Evolutionary conservation across 2,797 vertebrate genomes (phyloP).

Genomic region (Gadopsis marmoratus): DNA sequence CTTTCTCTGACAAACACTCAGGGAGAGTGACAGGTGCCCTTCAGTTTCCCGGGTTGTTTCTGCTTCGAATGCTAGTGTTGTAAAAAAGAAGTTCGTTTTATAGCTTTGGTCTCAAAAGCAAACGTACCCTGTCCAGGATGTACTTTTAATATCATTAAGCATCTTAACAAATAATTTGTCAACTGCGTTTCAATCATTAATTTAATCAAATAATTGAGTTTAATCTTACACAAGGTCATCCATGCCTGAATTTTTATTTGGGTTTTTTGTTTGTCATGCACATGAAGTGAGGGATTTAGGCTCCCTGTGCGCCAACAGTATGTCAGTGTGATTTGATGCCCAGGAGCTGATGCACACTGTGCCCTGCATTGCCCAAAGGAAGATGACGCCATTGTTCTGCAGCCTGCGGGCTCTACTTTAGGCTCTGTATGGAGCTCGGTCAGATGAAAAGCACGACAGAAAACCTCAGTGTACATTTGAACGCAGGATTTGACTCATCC

Average conservation of each 20-base stretch:
- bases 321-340: conserved; percentile 51
- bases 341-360: conserved; percentile 26
- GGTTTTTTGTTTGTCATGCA: not conserved
- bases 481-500: not conserved
- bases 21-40: not conserved
- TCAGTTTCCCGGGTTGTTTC: not conserved
- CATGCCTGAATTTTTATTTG: not conserved
- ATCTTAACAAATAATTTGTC: not conserved
- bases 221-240: not conserved
- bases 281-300: not conserved
- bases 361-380: conserved; percentile 45
- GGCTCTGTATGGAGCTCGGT: conserved; percentile 12
- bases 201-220: not conserved
- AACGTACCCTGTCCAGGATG: not conserved
- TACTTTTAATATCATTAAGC: not conserved
- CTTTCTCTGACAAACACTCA: not conserved
- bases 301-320: conserved; percentile 16
- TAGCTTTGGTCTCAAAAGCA: not conserved
- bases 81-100: not conserved
- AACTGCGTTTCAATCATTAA: not conserved
- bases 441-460: conserved; percentile 5
- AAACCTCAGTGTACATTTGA: not conserved
- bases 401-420: conserved; percentile 50
- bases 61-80: not conserved
- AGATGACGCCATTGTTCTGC: conserved; percentile 32